Conservation (phyloP, 2,113 vertebrate species). For the Xiphorhynchus elegans region DNA sequence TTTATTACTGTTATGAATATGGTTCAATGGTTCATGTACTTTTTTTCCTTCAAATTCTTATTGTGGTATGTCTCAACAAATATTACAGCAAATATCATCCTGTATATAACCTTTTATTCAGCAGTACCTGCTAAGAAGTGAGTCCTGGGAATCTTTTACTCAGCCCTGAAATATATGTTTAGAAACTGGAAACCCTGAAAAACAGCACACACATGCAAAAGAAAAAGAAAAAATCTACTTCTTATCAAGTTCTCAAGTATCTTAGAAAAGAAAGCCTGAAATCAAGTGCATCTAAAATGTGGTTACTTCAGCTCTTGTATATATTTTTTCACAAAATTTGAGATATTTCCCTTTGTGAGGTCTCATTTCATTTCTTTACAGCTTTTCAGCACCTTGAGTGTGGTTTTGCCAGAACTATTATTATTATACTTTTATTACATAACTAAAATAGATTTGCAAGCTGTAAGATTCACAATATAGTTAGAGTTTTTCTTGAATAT, state of each 20-base stretch:
- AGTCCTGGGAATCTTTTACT: conserved; percentile 1
- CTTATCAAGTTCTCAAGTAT: not conserved
- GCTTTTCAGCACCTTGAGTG: not conserved
- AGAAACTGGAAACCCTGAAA: not conserved
- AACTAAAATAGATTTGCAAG: not conserved
- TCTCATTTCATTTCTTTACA: not conserved
- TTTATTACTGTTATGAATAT: not conserved
- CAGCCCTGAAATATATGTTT: not conserved
- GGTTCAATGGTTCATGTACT: not conserved
- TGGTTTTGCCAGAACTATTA: not conserved
- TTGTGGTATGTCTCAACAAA: not conserved
- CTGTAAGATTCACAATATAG: not conserved
- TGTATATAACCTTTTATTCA: not conserved
- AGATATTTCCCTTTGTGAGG: not conserved
- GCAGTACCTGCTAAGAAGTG: not conserved
- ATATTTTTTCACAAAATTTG: not conserved
- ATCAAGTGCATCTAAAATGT: not conserved
- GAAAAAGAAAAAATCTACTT: not conserved
- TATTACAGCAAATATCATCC: not conserved
- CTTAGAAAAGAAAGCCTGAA: not conserved
- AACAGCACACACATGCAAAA: not conserved
- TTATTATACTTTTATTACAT: not conserved
- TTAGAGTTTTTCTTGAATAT: not conserved
- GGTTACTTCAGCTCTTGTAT: not conserved
- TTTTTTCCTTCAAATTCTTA: not conserved